Evolutionary conservation across 2,888 invertebrate genomes (phyloP), one percentile per base, ranked within the genome.

Genomic region (Drosophila buzzatii): DNA sequence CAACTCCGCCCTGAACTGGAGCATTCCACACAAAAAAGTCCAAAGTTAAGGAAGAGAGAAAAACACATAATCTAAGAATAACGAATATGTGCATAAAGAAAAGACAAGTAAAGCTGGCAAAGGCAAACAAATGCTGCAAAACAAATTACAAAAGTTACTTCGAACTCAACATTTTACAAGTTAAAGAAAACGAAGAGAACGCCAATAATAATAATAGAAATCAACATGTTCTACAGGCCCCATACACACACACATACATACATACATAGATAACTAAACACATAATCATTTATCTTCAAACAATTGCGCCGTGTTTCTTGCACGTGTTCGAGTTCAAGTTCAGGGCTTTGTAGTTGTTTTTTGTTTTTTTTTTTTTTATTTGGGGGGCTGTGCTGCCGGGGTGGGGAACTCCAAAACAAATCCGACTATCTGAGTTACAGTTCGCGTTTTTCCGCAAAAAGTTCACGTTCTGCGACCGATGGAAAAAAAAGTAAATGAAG

Each of bases 361-460:
- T 27, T 5, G 6, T 6, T 27, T 27, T n/a, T 23, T 37, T 16
- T 16, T 6, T 23, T 23, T 37, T 16, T 16, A 3, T 23, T 9
- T 3, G n/a, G 27, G 37, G 8, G 35, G 20, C 23, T 35, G 20
- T 20, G 52, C 14, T 14, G 20, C 9, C 10, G 20, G 41, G 27
- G 39, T 12, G 31, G 35, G 16, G 27, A 10, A 37, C 57, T 6
- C 12, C 10, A 39, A n/a, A 37, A 16, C 45, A 16, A 44, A 18
- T 44, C 51, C n/a, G 49, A 53, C 18, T 76, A 79, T 51, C 80
- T 67, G 39, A 45, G 62, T 58, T 45, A 66, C 76, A 70, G 60
- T 61, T 73, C 53, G 71, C 49, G 67, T 64, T 76, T 78, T 79
- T 80, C 79, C 79, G 82, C 79, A 66, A 66, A 81, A 79, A 74